Percentiles rank a stretch among this genome's conserved stretches.
Conservation (phyloP, 2,888 invertebrate genomes). For the Megaustenia siamemsis region DNA sequence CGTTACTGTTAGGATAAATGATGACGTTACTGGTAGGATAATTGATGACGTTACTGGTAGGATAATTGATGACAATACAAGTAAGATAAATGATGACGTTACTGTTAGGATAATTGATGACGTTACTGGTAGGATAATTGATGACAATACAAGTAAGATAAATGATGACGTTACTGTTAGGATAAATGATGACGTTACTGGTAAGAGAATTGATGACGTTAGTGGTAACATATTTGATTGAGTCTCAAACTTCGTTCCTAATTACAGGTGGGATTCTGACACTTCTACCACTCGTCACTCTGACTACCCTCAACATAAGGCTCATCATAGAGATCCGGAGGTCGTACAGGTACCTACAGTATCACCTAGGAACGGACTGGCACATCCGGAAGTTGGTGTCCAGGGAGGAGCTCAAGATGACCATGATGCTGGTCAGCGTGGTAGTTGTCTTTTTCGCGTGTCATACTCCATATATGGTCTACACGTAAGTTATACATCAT, state of each 20-base stretch:
- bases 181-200: too few relatives aligned
- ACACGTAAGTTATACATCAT: slow-evolving; percentile 56
- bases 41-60: too few relatives aligned
- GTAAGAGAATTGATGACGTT: too few relatives aligned
- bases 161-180: too few relatives aligned
- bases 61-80: too few relatives aligned
- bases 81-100: too few relatives aligned
- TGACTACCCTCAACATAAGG: slow-evolving; percentile 73
- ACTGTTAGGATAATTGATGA: too few relatives aligned
- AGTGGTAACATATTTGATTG: too few relatives aligned
- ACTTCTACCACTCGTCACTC: slow-evolving; percentile 69
- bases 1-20: too few relatives aligned
- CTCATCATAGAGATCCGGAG: slow-evolving; percentile 76
- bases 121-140: too few relatives aligned
- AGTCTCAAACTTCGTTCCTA: background rate
- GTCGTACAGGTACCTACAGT: slow-evolving; percentile 75
- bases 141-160: too few relatives aligned
- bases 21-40: too few relatives aligned
- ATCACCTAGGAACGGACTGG: slow-evolving; percentile 56
- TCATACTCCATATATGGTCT: slow-evolving; percentile 75
- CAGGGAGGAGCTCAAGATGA: slow-evolving; percentile 76
- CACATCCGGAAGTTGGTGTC: slow-evolving; percentile 67
- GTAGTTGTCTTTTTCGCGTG: slow-evolving; percentile 77
- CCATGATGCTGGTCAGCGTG: slow-evolving; percentile 77
- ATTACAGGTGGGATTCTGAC: slow-evolving; percentile 48